Conservation (phyloP, 1,140 invertebrate species). For the Brachionus koreanus region DNA sequence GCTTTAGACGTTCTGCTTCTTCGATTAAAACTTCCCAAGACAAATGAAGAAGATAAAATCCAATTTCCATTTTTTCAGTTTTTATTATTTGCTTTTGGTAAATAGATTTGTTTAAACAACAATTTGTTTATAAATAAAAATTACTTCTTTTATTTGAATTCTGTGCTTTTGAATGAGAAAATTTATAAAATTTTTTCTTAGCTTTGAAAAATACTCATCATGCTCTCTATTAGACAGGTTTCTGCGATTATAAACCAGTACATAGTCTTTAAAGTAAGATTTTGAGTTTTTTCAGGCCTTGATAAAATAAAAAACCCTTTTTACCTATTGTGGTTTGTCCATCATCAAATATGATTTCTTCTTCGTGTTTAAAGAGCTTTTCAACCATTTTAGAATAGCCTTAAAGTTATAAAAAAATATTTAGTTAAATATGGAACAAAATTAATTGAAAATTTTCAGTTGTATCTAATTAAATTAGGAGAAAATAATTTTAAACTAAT, state of each 20-base stretch:
- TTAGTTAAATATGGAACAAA: not conserved
- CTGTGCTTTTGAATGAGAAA: slow-evolving; percentile 26
- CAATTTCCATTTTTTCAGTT: slow-evolving; percentile 40
- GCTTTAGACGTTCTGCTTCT: slow-evolving; percentile 1
- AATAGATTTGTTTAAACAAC: not conserved
- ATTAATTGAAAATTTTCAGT: not conserved
- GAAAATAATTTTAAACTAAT: not conserved
- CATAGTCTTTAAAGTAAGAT: not conserved
- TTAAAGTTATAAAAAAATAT: not conserved
- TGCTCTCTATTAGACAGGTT: not conserved
- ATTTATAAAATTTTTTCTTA: slow-evolving; percentile 31
- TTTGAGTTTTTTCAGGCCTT: not conserved
- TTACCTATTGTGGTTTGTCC: slow-evolving; percentile 19
- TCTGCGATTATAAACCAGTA: not conserved
- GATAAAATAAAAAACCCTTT: not conserved
- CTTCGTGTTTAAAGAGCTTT: not conserved
- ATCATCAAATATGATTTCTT: slow-evolving; percentile 1
- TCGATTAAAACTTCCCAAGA: not conserved
- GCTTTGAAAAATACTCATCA: not conserved
- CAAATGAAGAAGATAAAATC: slow-evolving; percentile 32
- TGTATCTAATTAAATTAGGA: not conserved
- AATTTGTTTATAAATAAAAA: not conserved
- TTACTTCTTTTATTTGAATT: slow-evolving; percentile 40
- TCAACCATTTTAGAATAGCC: not conserved
- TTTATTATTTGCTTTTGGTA: slow-evolving; percentile 7